A percentile compares a stretch with the other conserved stretches of the same genome.
These are phyloP conservation scores for Bolinopsis microptera DNA, from an alignment of 37 sponge, comb jelly and placozoan genomes.

Conservation along the genomic window DNA sequence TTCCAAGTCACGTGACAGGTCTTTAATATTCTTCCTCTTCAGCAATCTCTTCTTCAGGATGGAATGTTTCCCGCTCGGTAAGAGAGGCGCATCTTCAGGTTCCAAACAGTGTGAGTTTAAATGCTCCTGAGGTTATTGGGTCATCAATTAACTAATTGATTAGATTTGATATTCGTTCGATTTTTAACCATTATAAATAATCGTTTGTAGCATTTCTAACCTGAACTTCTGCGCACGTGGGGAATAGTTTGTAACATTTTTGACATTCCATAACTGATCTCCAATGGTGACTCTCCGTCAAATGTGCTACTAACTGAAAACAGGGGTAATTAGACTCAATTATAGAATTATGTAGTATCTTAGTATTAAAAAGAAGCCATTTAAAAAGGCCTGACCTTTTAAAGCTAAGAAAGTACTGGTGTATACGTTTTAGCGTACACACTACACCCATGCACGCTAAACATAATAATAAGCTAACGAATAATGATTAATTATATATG, in stretches of 20 bases:
- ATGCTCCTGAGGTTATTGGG: constrained; percentile 25
- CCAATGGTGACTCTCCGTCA: constrained; percentile 40
- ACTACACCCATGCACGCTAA: too few species aligned
- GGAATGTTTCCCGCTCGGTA: constrained; percentile 61
- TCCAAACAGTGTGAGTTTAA: constrained; percentile 57
- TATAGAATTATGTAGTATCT: too few species aligned
- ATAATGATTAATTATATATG: too few species aligned
- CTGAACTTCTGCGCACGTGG: neutral
- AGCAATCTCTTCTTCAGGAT: constrained; percentile 46
- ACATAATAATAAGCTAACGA: too few species aligned
- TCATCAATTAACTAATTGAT: too few species aligned
- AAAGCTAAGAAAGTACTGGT: too few species aligned
- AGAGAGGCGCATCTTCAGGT: constrained; percentile 46
- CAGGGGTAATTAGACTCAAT: too few species aligned
- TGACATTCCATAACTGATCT: constrained; percentile 59
- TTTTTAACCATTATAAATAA: neutral
- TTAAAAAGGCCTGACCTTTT: too few species aligned
- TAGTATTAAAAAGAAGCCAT: too few species aligned
- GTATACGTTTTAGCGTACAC: too few species aligned
- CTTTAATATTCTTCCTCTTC: constrained; percentile 24
- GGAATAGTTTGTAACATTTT: constrained; percentile 27
- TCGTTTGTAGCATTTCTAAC: neutral
- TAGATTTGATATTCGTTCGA: neutral
- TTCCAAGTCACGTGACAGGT: constrained; percentile 2
- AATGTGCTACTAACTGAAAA: constrained; percentile 42